Evolutionary conservation across 2,797 vertebrate species (phyloP), one percentile per base, ranked within the genome.

Genomic region (Sebastes itinus): DNA sequence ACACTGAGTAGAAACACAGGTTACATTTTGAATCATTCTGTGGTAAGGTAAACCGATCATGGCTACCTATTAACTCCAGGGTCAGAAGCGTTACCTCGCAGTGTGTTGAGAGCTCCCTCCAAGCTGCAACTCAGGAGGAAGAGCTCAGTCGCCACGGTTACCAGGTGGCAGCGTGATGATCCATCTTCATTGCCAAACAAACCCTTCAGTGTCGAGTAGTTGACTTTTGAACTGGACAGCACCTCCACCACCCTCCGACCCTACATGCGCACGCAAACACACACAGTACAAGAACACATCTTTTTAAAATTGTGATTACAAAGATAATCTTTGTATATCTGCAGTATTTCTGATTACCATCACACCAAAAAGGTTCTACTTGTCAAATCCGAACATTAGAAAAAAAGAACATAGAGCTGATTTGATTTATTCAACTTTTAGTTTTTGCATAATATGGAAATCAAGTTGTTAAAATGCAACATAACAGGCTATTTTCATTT

Each of bases 131-230:
- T 96, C 84, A 97, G 94, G 62, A 99, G 93, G 86, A 97, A 97
- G 75, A 99, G 95, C 90, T 99, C 97, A 33, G 96, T 91, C 5
- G 98, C 97, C 93, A 96, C 87, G 66, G 97, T 99, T 89, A 99
- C 87, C 84, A 98, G 94, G 84, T 89, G 92, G 92, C 98, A 99
- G 85, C 95, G 96, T 2, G 98, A 95, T 5, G 94, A 93, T 67
- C 87, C 60, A 0, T 93, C 91, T 78, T 96, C 97, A 56, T 95
- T 94, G 49, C 94, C 96, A 83, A 84, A 94, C 79, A 99, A 86
- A 63, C 98, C 96, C 90, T 97, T 98, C 84, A 98, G 93, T 13
- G 78, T 93, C 3, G 96, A 96, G 92, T 97, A 99, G 79, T 87
- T 67, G 72, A 99, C 90, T 89, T 96, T 96, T 32, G 95, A 88